These are phyloP conservation scores for Eurytoma californica DNA, from an alignment of 2,888 invertebrate species.

Conservation along the genomic window DNA sequence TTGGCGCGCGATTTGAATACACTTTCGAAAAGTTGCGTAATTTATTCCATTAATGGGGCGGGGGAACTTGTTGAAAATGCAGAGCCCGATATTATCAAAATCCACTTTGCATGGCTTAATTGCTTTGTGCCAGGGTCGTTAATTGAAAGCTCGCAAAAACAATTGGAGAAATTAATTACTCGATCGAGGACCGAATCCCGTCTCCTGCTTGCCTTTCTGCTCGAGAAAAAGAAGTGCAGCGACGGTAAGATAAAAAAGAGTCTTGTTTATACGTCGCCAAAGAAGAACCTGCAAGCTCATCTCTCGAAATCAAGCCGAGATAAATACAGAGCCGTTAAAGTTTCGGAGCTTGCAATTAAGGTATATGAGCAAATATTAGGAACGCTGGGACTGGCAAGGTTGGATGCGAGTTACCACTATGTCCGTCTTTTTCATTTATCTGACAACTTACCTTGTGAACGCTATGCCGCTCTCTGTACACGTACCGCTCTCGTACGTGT, in stretches of 20 bases:
- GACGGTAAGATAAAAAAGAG: background rate
- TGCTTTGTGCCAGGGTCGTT: constrained; percentile 2
- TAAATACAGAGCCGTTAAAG: background rate
- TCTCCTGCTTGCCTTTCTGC: background rate
- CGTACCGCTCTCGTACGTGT: no score
- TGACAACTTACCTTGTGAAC: background rate
- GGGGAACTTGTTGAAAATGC: constrained; percentile 21
- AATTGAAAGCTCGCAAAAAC: constrained; percentile 32
- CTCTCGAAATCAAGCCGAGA: background rate
- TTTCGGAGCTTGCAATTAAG: constrained; percentile 40
- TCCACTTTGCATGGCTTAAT: constrained; percentile 31
- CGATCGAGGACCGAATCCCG: background rate
- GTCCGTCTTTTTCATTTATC: constrained; percentile 14
- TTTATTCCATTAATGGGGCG: constrained; percentile 27
- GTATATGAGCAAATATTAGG: constrained; percentile 57
- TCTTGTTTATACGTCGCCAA: background rate
- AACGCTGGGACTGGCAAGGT: no score
- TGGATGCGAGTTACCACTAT: no score
- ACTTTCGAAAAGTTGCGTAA: constrained; percentile 4
- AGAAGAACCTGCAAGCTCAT: background rate
- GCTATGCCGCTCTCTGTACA: background rate
- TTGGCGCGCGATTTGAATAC: no score
- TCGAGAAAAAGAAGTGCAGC: background rate
- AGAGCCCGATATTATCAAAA: no score
- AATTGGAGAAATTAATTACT: constrained; percentile 11